Percentiles rank a stretch among this genome's conserved stretches.
These are phyloP conservation scores for Folsomia manolachei DNA, from an alignment of 2,888 invertebrate genomes.

Conservation along the genomic window DNA sequence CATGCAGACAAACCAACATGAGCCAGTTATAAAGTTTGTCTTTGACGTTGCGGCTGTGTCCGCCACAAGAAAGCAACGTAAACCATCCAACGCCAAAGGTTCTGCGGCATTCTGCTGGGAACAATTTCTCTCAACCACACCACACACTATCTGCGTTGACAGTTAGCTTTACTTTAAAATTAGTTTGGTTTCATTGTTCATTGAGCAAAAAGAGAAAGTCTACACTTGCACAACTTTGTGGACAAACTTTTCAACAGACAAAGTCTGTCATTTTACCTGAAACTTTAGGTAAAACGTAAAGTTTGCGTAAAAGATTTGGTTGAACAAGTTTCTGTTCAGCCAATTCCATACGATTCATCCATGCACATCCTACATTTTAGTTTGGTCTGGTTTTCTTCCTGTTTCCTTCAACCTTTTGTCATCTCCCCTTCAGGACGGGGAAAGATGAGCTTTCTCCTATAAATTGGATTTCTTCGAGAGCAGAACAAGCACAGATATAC, in stretches of 20 bases:
- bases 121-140: background rate
- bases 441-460: too few species aligned
- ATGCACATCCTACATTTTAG: background rate
- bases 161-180: constrained; percentile 3
- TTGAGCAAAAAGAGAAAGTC: background rate
- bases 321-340: background rate
- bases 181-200: constrained; percentile 8
- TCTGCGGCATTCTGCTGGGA: background rate
- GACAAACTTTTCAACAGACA: background rate
- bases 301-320: constrained; percentile 17
- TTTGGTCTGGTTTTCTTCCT: background rate
- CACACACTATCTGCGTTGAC: background rate
- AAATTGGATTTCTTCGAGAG: background rate
- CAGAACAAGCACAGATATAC: background rate
- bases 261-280: background rate
- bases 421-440: background rate
- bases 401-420: background rate
- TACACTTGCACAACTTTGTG: background rate
- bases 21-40: background rate
- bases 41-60: background rate
- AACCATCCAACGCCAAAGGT: background rate
- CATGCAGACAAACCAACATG: background rate
- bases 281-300: constrained; percentile 10
- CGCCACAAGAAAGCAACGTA: background rate
- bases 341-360: too few species aligned